These are phyloP conservation scores for Fregetta grallaria DNA, from an alignment of 2,113 vertebrate species.

Conservation along the genomic window DNA sequence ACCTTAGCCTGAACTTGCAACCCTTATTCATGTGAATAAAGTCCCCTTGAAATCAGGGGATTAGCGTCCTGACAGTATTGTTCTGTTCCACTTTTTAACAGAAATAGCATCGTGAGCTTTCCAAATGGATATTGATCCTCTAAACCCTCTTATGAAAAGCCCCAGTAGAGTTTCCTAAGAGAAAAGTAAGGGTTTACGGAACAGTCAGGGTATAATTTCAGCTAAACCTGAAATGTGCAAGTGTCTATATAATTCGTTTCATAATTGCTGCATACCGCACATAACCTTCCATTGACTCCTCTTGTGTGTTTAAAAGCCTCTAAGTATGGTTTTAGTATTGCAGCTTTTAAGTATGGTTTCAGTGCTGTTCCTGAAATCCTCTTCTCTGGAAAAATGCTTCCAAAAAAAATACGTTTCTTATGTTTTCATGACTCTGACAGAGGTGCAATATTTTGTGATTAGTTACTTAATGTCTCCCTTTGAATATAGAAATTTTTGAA, in stretches of 20 bases:
- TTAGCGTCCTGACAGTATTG: constrained; percentile 22
- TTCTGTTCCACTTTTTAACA: constrained; percentile 44
- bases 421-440: neutral
- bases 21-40: neutral
- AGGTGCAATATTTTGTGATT: neutral
- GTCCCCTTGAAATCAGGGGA: constrained; percentile 27
- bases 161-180: constrained; percentile 8
- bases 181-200: constrained; percentile 13
- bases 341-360: neutral
- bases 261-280: neutral
- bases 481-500: neutral
- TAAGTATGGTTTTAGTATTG: neutral
- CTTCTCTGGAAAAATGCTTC: neutral
- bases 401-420: neutral
- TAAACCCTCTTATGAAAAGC: constrained; percentile 46
- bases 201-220: constrained; percentile 38
- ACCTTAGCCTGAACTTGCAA: neutral
- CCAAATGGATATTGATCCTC: constrained; percentile 42
- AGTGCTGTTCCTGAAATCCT: neutral
- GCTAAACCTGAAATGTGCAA: constrained; percentile 38
- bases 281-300: constrained; percentile 12
- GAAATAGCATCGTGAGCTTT: constrained; percentile 51
- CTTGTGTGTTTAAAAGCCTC: constrained; percentile 3
- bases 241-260: constrained; percentile 27
- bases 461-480: neutral